phyloP scores from a whole-genome alignment of 2,797 vertebrate genomes.

The Diplodus puntazzo region DNA sequence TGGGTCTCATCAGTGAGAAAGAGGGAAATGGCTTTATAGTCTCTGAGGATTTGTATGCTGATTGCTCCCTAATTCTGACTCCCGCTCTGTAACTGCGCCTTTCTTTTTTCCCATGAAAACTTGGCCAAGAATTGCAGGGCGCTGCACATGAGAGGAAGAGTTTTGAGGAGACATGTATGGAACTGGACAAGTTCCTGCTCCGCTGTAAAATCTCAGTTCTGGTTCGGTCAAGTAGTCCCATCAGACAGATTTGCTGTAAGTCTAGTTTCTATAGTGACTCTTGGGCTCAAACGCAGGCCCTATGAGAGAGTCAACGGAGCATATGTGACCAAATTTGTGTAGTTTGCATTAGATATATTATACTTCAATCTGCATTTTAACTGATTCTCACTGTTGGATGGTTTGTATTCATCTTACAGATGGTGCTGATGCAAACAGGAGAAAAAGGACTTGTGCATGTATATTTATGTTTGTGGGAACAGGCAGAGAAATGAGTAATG shows the following conservation, averaged over 20 bases:
- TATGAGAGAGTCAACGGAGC: conserved; percentile 22
- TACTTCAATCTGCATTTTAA: conserved; percentile 18
- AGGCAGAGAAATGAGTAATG: background rate
- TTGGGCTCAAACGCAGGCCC: conserved; percentile 11
- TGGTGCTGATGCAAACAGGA: conserved; percentile 6
- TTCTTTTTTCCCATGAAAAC: conserved; percentile 84
- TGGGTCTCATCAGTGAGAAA: conserved; percentile 81
- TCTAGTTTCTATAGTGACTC: conserved; percentile 12
- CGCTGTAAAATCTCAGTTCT: conserved; percentile 44
- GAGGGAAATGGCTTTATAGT: conserved; percentile 77
- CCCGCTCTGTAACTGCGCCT: conserved; percentile 52
- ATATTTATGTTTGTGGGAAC: background rate
- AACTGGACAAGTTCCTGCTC: conserved; percentile 64
- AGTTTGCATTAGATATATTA: background rate
- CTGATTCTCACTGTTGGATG: background rate
- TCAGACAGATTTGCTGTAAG: conserved; percentile 34
- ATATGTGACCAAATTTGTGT: conserved; percentile 8
- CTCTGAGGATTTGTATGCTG: conserved; percentile 81
- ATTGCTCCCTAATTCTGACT: conserved; percentile 82
- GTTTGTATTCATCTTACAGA: conserved; percentile 10
- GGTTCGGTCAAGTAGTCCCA: conserved; percentile 44
- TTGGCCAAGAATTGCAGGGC: conserved; percentile 65
- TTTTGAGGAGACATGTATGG: conserved; percentile 61
- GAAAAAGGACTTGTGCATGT: background rate
- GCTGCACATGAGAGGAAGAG: conserved; percentile 47